These are phyloP conservation scores for Lucilia sericata DNA, from an alignment of 1,140 invertebrate genomes.

Conservation along the genomic window DNA sequence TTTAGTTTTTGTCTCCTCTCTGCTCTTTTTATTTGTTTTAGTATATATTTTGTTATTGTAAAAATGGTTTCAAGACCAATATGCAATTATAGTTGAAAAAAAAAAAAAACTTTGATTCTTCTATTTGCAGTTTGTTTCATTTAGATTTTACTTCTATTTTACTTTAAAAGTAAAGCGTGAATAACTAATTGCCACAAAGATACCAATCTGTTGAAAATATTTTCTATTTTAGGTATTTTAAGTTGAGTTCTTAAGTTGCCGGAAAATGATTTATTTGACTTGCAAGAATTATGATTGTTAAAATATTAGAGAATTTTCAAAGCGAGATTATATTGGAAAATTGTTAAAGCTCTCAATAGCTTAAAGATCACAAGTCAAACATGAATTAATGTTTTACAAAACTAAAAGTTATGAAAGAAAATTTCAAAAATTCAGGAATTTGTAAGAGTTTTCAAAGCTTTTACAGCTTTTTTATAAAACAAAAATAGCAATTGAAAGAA, in stretches of 20 bases:
- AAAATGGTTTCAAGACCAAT: background rate
- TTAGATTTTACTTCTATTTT: background rate
- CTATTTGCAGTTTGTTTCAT: background rate
- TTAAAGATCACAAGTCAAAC: too few species aligned
- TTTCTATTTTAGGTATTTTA: background rate
- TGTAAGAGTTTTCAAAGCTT: too few species aligned
- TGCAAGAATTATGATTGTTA: too few species aligned
- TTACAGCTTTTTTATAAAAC: too few species aligned
- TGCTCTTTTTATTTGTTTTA: background rate
- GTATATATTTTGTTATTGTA: background rate
- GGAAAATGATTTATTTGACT: background rate
- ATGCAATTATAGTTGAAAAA: background rate
- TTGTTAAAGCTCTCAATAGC: too few species aligned
- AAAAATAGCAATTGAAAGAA: too few species aligned
- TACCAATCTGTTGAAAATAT: background rate
- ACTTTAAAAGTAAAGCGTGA: conserved; percentile 57
- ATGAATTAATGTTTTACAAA: too few species aligned
- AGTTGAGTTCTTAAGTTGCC: background rate
- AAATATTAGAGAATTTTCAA: too few species aligned
- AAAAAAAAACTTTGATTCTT: background rate
- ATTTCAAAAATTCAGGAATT: too few species aligned
- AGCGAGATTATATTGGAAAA: too few species aligned
- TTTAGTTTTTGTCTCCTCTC: background rate
- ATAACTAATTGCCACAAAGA: conserved; percentile 63
- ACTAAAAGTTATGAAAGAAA: too few species aligned